A percentile compares a stretch with the other conserved stretches of the same genome.
Conservation (phyloP, 2,797 vertebrate genomes). For the Coregonus ussuriensis region DNA sequence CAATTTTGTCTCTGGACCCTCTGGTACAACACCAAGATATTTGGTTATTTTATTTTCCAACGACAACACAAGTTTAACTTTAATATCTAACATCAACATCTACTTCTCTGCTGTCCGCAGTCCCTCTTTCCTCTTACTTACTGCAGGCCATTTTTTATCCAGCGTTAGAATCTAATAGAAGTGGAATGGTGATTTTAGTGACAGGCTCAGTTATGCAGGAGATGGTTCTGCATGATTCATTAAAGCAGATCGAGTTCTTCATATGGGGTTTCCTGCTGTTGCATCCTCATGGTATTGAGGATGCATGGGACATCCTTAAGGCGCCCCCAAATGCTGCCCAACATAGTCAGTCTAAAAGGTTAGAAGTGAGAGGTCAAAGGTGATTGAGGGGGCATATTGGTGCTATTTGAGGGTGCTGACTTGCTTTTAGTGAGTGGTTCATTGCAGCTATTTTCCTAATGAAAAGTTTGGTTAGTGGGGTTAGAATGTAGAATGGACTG, state of each 20-base stretch:
- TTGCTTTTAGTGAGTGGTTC: not conserved
- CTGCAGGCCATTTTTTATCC: not conserved
- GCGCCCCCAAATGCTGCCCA: not conserved
- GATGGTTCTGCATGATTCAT: slow-evolving; percentile 29
- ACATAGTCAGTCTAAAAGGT: not conserved
- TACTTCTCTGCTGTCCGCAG: not conserved
- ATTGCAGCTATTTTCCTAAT: not conserved
- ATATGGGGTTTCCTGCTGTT: slow-evolving; percentile 49
- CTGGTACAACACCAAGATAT: not conserved
- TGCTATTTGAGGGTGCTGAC: not conserved
- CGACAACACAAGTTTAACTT: not conserved
- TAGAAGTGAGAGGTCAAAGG: slow-evolving; percentile 1
- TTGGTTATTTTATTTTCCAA: not conserved
- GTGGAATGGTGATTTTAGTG: slow-evolving; percentile 11
- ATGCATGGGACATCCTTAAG: not conserved
- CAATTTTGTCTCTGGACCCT: not conserved
- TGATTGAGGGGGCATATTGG: not conserved
- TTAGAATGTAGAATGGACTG: not conserved
- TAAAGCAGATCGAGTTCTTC: slow-evolving; percentile 50
- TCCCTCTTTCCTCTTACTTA: not conserved
- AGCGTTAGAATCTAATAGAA: not conserved
- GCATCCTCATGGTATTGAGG: slow-evolving; percentile 24
- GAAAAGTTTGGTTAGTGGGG: not conserved
- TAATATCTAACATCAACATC: not conserved
- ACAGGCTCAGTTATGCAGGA: slow-evolving; percentile 19